Evolutionary conservation across 53 echinoderm and acorn worm genomes (phyloP).

Genomic region (Holothuria leucospilota): DNA sequence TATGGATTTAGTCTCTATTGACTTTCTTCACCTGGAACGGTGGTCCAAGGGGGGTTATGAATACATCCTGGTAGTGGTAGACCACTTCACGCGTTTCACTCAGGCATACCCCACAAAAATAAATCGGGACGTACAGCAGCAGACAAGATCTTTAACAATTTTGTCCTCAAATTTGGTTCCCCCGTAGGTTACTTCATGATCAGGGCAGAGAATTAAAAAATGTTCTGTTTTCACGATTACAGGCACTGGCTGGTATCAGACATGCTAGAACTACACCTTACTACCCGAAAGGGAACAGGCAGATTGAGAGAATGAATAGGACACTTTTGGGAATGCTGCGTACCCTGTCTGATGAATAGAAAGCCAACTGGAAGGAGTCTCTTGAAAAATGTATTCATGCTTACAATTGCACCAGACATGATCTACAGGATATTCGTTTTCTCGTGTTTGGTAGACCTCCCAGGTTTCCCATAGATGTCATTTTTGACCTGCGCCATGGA

Average conservation of each 20-base stretch:
- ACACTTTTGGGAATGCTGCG: no score
- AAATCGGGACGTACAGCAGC: slow-evolving; percentile 74
- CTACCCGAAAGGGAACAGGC: slow-evolving; percentile 63
- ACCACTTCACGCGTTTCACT: slow-evolving; percentile 57
- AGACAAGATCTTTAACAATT: slow-evolving; percentile 74
- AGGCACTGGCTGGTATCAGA: slow-evolving; percentile 44
- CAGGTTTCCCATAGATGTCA: not conserved
- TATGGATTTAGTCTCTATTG: slow-evolving; percentile 29
- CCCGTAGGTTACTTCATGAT: not conserved
- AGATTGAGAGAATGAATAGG: slow-evolving; percentile 63
- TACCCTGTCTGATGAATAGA: not conserved
- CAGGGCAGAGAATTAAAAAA: no score
- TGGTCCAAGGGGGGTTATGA: slow-evolving; percentile 46
- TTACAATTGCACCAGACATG: no score
- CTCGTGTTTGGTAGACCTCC: not conserved
- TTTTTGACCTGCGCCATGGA: not conserved
- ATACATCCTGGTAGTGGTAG: slow-evolving; percentile 59
- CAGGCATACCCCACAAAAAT: slow-evolving; percentile 78
- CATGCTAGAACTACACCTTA: slow-evolving; percentile 59
- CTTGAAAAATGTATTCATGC: slow-evolving; percentile 29
- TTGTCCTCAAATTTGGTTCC: slow-evolving; percentile 69
- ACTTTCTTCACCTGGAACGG: slow-evolving; percentile 54
- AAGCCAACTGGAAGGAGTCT: slow-evolving; percentile 8
- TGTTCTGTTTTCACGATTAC: slow-evolving; percentile 45
- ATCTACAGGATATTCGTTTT: no score